Evolutionary conservation across 1,140 invertebrate genomes (phyloP).

Genomic region (Streblospio benedicti): DNA sequence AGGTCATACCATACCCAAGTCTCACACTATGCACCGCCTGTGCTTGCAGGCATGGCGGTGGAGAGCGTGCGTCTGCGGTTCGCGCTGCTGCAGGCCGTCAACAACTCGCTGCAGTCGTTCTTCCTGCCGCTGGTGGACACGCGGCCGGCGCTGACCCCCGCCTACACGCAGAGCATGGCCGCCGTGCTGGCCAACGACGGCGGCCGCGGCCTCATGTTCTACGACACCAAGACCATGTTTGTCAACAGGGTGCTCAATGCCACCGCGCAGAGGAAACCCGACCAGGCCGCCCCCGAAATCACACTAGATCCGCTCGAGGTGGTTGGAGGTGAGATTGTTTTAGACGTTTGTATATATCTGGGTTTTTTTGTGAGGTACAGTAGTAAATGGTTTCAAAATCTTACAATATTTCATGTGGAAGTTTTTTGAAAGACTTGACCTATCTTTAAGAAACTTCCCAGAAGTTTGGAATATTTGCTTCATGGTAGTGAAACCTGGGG

Average conservation of each 20-base stretch:
- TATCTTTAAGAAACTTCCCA: no score
- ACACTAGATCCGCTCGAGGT: slow-evolving; percentile 41
- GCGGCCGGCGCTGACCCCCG: slow-evolving; percentile 22
- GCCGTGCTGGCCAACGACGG: slow-evolving; percentile 30
- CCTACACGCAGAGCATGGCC: slow-evolving; percentile 30
- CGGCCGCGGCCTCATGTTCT: slow-evolving; percentile 36
- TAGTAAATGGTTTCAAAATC: no score
- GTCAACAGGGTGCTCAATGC: slow-evolving; percentile 42
- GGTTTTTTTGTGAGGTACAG: not conserved
- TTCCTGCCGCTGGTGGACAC: slow-evolving; percentile 44
- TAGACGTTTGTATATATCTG: not conserved
- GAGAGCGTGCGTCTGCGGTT: slow-evolving; percentile 43
- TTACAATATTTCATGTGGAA: no score
- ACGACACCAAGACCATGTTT: slow-evolving; percentile 39
- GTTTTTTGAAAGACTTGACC: no score
- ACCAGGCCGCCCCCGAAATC: slow-evolving; percentile 45
- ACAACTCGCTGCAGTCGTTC: slow-evolving; percentile 39
- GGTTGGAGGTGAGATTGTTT: slow-evolving; percentile 38
- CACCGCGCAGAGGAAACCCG: slow-evolving; percentile 40
- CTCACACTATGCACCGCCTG: not conserved
- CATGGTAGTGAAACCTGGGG: no score
- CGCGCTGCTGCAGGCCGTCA: slow-evolving; percentile 42
- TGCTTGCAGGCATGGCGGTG: slow-evolving; percentile 32
- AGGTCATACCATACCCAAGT: not conserved
- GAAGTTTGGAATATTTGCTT: no score